A percentile compares a stretch with the other conserved stretches of the same genome.
These are phyloP conservation scores for Ginglymostoma cirratum DNA, from an alignment of 2,113 vertebrate genomes.

Conservation along the genomic window DNA sequence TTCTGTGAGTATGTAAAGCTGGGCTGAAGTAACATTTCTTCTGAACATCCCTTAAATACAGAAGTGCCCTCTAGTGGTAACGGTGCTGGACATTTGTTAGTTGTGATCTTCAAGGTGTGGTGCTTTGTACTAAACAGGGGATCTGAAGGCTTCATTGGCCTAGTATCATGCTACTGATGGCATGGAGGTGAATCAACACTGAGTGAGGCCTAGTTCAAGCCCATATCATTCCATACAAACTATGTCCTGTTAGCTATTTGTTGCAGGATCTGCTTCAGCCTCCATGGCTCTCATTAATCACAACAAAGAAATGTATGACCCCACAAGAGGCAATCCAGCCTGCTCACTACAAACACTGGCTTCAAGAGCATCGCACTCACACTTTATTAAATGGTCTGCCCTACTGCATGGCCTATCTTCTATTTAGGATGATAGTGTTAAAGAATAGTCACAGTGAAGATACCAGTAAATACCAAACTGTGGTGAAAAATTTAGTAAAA, in stretches of 20 bases:
- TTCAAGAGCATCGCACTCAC: neutral
- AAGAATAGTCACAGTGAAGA: neutral
- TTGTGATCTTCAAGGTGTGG: neutral
- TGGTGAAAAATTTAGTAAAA: neutral
- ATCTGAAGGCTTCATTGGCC: neutral
- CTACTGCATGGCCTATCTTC: neutral
- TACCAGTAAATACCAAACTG: neutral
- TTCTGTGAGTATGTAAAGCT: neutral
- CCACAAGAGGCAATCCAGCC: neutral
- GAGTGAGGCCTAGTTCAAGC: neutral
- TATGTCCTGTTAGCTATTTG: neutral
- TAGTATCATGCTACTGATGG: neutral
- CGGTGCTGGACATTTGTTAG: neutral
- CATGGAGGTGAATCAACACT: neutral
- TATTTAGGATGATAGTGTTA: neutral
- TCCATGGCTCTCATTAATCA: neutral
- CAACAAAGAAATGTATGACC: neutral
- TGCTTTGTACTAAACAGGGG: neutral
- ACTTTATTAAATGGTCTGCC: neutral
- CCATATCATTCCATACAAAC: neutral
- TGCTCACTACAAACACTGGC: neutral
- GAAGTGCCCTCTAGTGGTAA: slow-evolving; percentile 4
- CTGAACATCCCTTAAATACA: neutral
- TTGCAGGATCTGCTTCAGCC: neutral
- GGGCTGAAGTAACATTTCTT: neutral